These are phyloP conservation scores for Chaenogobius annularis DNA, from an alignment of 2,113 vertebrate species.

Conservation along the genomic window DNA sequence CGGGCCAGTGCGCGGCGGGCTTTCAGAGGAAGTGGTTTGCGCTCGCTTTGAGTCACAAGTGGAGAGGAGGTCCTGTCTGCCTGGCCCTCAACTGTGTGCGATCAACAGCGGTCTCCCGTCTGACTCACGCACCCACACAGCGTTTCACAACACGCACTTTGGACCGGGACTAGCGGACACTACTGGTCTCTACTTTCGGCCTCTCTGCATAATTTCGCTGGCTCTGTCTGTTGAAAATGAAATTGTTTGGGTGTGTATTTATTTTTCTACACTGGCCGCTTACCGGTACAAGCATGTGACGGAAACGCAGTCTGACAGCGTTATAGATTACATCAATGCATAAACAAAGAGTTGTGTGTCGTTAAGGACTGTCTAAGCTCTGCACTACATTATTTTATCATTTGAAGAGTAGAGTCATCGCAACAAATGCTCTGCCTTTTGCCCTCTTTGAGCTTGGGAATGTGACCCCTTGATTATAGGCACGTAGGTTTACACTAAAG, in stretches of 20 bases:
- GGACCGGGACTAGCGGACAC: not conserved
- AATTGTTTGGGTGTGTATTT: not conserved
- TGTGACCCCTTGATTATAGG: no score
- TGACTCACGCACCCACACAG: constrained; percentile 5
- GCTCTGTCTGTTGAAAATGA: not conserved
- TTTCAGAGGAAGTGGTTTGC: constrained; percentile 43
- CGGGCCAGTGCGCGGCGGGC: not conserved
- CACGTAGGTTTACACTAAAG: not conserved
- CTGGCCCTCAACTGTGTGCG: not conserved
- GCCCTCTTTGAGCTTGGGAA: no score
- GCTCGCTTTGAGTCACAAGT: not conserved
- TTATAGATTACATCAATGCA: no score
- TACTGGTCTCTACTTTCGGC: not conserved
- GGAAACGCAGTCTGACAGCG: no score
- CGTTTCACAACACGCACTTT: constrained; percentile 1
- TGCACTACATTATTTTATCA: no score
- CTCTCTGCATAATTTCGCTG: not conserved
- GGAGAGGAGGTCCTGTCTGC: not conserved
- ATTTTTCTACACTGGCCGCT: not conserved
- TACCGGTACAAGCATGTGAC: no score
- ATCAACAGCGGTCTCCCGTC: not conserved
- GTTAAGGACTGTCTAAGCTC: no score
- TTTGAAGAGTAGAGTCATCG: no score
- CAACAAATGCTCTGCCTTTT: no score
- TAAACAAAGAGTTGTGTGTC: no score